Conservation (phyloP, 2,113 vertebrate species). For the Raja brachyura region DNA sequence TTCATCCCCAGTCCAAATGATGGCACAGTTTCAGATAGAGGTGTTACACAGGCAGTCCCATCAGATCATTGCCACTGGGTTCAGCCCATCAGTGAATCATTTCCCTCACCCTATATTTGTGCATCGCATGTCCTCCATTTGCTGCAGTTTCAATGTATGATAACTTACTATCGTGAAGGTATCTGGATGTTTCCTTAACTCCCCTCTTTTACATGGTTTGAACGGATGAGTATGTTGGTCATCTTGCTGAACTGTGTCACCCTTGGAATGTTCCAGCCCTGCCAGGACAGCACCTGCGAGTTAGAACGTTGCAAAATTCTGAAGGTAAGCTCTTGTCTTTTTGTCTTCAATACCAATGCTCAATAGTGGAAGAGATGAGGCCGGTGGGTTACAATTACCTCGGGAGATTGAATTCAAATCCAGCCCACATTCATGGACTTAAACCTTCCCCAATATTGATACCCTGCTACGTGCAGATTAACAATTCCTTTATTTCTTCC, state of each 20-base stretch:
- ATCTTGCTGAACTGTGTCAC: constrained; percentile 98
- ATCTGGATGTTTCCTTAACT: constrained; percentile 71
- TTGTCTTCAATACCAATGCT: neutral
- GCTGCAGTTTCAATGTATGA: neutral
- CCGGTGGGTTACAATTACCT: no score
- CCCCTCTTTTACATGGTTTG: constrained; percentile 75
- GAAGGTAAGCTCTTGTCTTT: constrained; percentile 60
- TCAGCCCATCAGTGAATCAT: neutral
- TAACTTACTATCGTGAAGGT: neutral
- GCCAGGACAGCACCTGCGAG: constrained; percentile 83
- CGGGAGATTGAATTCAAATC: neutral
- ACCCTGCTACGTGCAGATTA: neutral
- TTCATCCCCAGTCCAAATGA: neutral
- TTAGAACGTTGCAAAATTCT: constrained; percentile 89
- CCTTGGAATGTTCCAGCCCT: constrained; percentile 96
- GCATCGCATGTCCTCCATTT: no score
- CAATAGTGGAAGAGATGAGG: neutral
- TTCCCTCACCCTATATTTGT: neutral
- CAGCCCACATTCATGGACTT: neutral
- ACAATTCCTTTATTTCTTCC: neutral
- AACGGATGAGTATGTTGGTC: constrained; percentile 93
- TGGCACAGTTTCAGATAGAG: neutral
- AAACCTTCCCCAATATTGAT: neutral
- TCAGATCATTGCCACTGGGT: neutral
- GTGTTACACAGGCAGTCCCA: neutral